These are phyloP conservation scores for Bettongia penicillata DNA, from an alignment of 2,113 vertebrate species.

Conservation along the genomic window DNA sequence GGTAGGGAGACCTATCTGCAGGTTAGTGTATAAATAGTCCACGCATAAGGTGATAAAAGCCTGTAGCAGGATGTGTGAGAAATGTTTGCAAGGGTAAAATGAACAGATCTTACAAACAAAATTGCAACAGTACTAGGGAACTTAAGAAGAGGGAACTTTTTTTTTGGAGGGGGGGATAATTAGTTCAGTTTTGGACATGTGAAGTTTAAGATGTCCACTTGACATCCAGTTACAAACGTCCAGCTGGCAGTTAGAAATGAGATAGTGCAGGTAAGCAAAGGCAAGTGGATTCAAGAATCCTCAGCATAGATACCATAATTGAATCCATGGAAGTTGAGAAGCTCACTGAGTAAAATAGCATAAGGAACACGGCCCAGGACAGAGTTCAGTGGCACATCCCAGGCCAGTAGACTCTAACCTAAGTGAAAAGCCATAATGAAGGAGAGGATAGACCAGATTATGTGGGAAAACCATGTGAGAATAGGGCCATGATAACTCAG, in stretches of 20 bases:
- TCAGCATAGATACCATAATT: not conserved
- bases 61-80: not conserved
- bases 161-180: not conserved
- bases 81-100: not conserved
- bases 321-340: not conserved
- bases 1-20: not conserved
- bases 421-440: not conserved
- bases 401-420: not conserved
- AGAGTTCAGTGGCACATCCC: not conserved
- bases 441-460: not conserved
- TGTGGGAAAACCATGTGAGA: not conserved
- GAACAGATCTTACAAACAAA: not conserved
- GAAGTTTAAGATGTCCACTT: not conserved
- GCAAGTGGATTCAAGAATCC: not conserved
- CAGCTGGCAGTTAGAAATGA: not conserved
- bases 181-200: not conserved
- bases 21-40: not conserved
- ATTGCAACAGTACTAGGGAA: not conserved
- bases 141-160: not conserved
- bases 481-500: not conserved
- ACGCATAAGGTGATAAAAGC: not conserved
- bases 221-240: not conserved
- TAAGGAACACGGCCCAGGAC: not conserved
- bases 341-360: not conserved
- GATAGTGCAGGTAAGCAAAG: not conserved